Evolutionary conservation across 2,113 vertebrate genomes (phyloP).

Genomic region (Tursiops truncatus): DNA sequence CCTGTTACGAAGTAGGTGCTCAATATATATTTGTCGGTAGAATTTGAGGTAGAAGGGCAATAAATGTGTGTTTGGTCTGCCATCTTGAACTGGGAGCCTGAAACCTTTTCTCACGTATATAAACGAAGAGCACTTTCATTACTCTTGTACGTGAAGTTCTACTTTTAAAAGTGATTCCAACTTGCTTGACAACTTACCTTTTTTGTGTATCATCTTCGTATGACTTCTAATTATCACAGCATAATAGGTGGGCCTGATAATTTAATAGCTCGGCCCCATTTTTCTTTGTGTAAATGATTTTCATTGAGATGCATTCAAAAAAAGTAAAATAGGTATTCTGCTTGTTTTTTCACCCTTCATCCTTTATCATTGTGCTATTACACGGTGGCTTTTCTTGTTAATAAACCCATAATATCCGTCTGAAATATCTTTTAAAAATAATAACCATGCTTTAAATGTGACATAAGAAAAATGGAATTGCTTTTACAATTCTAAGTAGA

Average conservation of each 20-base stretch:
- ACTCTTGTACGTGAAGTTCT: background rate
- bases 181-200: conserved; percentile 12
- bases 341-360: conserved; percentile 28
- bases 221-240: conserved; percentile 7
- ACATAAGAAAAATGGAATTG: conserved; percentile 57
- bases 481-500: conserved; percentile 75
- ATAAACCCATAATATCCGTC: conserved; percentile 1
- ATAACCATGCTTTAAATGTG: conserved; percentile 66
- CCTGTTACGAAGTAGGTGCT: background rate
- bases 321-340: conserved; percentile 49
- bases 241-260: background rate
- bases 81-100: background rate
- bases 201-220: background rate
- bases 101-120: background rate
- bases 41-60: background rate
- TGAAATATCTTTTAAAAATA: conserved; percentile 65
- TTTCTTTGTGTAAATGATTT: conserved; percentile 64
- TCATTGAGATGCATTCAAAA: conserved; percentile 50
- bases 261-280: conserved; percentile 43
- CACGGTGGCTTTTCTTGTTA: conserved; percentile 35
- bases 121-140: background rate
- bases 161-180: conserved; percentile 45
- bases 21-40: background rate
- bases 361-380: background rate
- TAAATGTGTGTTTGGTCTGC: background rate